Percentiles rank a stretch among this genome's conserved stretches.
Conservation (phyloP, 2,888 invertebrate genomes). For the Amphiduros pacificus region DNA sequence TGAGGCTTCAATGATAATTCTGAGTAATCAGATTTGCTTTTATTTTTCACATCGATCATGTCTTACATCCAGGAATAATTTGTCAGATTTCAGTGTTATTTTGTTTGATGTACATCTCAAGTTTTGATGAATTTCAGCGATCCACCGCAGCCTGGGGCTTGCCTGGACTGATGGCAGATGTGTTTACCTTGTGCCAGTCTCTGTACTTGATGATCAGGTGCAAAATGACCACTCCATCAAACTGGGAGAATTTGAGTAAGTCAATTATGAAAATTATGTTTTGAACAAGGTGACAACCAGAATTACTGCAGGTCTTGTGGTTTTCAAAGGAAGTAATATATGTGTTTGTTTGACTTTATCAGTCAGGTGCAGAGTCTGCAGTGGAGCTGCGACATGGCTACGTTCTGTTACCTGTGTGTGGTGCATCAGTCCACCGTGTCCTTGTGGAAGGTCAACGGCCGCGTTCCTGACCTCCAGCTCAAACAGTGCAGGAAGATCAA, state of each 20-base stretch:
- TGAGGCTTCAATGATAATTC: too few species aligned
- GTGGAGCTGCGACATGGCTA: slow-evolving; percentile 40
- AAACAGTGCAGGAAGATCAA: slow-evolving; percentile 54
- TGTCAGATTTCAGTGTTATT: too few species aligned
- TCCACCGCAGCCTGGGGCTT: slow-evolving; percentile 46
- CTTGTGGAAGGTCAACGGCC: slow-evolving; percentile 51
- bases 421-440: slow-evolving; percentile 48
- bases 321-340: too few species aligned
- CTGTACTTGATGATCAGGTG: slow-evolving; percentile 7
- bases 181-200: slow-evolving; percentile 35
- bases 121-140: too few species aligned
- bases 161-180: slow-evolving; percentile 48
- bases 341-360: slow-evolving; percentile 1
- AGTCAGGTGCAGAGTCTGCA: slow-evolving; percentile 34
- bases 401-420: slow-evolving; percentile 48
- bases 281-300: background rate
- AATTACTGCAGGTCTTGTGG: background rate
- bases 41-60: too few species aligned
- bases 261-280: background rate
- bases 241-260: slow-evolving; percentile 28
- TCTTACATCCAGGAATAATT: too few species aligned
- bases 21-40: too few species aligned
- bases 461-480: slow-evolving; percentile 42
- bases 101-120: too few species aligned
- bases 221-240: slow-evolving; percentile 12